Conservation (phyloP, 2,888 invertebrate species). For the Latrodectus hesperus region DNA sequence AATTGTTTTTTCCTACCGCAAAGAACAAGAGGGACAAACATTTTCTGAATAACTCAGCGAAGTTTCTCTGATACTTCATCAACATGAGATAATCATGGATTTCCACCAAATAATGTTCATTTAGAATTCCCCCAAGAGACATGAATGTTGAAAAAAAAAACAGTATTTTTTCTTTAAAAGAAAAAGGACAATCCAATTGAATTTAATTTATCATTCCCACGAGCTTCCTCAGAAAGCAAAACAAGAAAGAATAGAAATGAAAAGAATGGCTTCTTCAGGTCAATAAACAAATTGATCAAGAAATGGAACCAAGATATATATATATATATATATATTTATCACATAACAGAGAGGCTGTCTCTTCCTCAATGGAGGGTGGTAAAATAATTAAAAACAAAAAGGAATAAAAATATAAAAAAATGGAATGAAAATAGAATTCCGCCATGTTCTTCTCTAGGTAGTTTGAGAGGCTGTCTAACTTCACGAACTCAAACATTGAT, state of each 20-base stretch:
- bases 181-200: slow-evolving; percentile 31
- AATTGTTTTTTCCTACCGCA: too few species aligned
- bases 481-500: slow-evolving; percentile 29
- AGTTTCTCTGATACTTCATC: slow-evolving; percentile 9
- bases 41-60: background rate
- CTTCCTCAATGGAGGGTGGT: slow-evolving; percentile 25
- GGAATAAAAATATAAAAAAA: slow-evolving; percentile 16
- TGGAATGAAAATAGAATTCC: slow-evolving; percentile 19
- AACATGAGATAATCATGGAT: slow-evolving; percentile 28
- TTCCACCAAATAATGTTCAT: slow-evolving; percentile 37
- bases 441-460: slow-evolving; percentile 17
- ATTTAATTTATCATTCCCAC: slow-evolving; percentile 56
- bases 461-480: slow-evolving; percentile 25
- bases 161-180: background rate
- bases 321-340: background rate
- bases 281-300: slow-evolving; percentile 61
- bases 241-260: slow-evolving; percentile 11
- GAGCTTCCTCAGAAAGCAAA: slow-evolving; percentile 1
- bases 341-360: slow-evolving; percentile 14
- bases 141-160: background rate
- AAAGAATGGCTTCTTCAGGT: slow-evolving; percentile 46
- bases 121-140: slow-evolving; percentile 15
- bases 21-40: too few species aligned
- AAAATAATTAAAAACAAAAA: slow-evolving; percentile 30
- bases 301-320: slow-evolving; percentile 27